Evolutionary conservation across 2,797 vertebrate species (phyloP), one percentile per base, ranked within the genome.

Genomic region (Alosa sapidissima): DNA sequence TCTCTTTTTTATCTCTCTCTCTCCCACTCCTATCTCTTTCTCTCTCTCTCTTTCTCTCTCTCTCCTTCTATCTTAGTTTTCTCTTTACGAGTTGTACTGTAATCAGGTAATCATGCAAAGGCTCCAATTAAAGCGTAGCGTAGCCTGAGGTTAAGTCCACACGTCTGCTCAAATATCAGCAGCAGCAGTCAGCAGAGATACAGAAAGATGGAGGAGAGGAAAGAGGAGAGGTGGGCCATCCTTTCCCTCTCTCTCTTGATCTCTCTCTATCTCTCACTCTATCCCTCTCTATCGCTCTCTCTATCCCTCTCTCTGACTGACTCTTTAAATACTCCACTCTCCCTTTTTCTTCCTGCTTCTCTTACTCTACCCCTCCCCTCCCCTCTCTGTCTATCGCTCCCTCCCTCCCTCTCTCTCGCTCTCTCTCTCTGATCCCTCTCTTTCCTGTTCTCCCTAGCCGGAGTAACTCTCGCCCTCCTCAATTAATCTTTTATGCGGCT

Each of bases 401-500:
- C 81, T 36, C 81, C 5, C 82, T 60, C 82, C 54, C 58, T 47
- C 36, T 72, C 85, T n/a, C 86, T 68, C 19, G 1, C 62, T 65
- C 62, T 19, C 14, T 45, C 11, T 36, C 14, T 75, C 68, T 75
- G 68, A 75, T 75, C 33, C 1, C 68, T 75, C 33, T 52, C 41
- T 41, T 75, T 75, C 11, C 33, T 45, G 13, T 14, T 75, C 68
- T 75, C 68, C 68, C 68, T 14, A 19, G 68, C 68, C 14, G 68
- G 68, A 41, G 68, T 75, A 75, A 41, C 68, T 75, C 68, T 75
- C 33, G 13, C 68, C 13, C 81, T 81, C 84, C 85, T 89, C 87
- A 89, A 88, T 89, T 88, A 88, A 89, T 89, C 88, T 91, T 90
- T 89, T 84, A 88, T 88, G 87, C 13, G 28, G 78, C 85, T 89